Base-by-base conservation (phyloP, 2,888 invertebrate genomes). In the Noctua janthina region DNA sequence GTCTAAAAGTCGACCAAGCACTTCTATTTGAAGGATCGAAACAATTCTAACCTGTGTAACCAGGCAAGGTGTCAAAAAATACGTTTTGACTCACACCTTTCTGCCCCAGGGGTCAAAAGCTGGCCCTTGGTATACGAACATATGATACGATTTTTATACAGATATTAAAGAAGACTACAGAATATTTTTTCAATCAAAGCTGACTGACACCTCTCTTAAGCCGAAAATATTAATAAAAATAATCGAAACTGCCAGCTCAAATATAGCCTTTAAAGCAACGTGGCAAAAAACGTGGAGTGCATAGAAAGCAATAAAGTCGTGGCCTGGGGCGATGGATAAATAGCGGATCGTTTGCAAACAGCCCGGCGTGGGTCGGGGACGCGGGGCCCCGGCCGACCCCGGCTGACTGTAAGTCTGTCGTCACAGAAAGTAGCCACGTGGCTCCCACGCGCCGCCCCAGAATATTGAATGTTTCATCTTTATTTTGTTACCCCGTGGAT, bases 271-370 rank as follows among this genome's bases (percentile, higher is more conserved):
- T 51, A 69, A 77, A 83, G 74, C 81, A 82, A 72, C 71, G 82
- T 68, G 56, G 74, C 43, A 46, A 75, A 89, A 80, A 81, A 79
- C 75, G 71, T 29, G 71, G 71, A 78, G 74, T 78, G 62, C 83
- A 82, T 76, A 62, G 87, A 90, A 92, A 88, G 92, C 92, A 94
- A 94, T 94, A 94, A 93, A 91, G 87, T 82, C 86, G 87, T 92
- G 84, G 91, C 94, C 91, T 78, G 86, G 87, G 90, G 93, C 91
- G 91, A 91, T 90, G 90, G 91, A 91, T 90, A 91, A 90, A 90
- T 86, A 90, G 76, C 81, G 82, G 74, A 76, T 82, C 85, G 74
- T 82, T 81, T 68, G 87, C 83, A 87, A 87, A 88, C 87, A 89
- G 70, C 68, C 73, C 29, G 67, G 54, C 84, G 82, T 76, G 64